Evolutionary conservation across 92 coral and sea anemone genomes (phyloP), one percentile per base, ranked within the genome.

Genomic region (Epizoanthus fatuus): DNA sequence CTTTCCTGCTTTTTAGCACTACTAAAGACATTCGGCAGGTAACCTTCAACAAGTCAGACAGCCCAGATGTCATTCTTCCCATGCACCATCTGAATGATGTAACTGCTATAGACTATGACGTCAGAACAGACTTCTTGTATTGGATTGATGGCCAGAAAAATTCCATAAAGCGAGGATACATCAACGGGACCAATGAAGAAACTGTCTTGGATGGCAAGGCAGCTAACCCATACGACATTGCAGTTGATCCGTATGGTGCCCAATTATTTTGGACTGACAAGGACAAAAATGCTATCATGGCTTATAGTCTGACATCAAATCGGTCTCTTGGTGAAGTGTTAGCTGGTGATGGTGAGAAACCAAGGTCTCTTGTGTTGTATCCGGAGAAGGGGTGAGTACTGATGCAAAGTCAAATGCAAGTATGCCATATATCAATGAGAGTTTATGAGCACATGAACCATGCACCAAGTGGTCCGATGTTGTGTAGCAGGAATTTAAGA

Each of bases 241-340:
- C 98, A 16, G 72, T 97, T n/a, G 99, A 97, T 57, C 88, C 99
- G 0, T 97, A 91, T 58, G 99, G 98, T 0, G 88, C 87, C 56
- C 99, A 95, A 83, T 65, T 97, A 69, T 95, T 75, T 53, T 97
- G 99, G 99, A 97, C 98, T 3, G 99, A 97, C 56, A 85, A 74
- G 44, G 86, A 29, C 1, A 60, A 87, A 11, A 90, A 95, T 39
- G 86, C 81, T 32, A 97, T 97, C n/a, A 95, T 95, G 82, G 98
- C 90, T 10, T 95, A 90, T 57, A 95, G 98, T 63, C 81, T 97
- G 88, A 87, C 77, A 85, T 65, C 62, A 53, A 73, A 80, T 40
- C 81, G 13, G 19, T 49, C 84, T 72, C 62, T 96, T 12, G 95
- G 94, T 13, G 88, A 85, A 38, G 94, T 94, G 40, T 81, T 88